A percentile compares a stretch with the other conserved stretches of the same genome.
These are phyloP conservation scores for Drosophila borealis DNA, from an alignment of 2,888 invertebrate genomes.

Conservation along the genomic window DNA sequence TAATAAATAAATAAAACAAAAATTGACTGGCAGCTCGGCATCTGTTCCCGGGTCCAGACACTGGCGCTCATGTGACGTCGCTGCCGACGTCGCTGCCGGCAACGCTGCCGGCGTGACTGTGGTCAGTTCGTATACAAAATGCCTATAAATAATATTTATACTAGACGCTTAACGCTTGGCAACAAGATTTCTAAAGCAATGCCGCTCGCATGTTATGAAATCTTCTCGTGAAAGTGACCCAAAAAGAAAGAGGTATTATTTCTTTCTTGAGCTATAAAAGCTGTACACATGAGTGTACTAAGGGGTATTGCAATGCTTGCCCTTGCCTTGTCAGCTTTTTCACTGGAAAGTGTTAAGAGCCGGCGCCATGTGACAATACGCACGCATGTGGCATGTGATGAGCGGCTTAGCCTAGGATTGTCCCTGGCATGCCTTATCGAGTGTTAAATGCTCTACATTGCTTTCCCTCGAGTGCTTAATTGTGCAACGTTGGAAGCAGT, in stretches of 20 bases:
- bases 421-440: not conserved
- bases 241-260: constrained; percentile 17
- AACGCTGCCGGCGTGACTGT: constrained; percentile 58
- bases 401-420: not conserved
- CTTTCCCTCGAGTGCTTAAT: no score
- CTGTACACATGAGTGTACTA: not conserved
- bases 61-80: constrained; percentile 49
- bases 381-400: constrained; percentile 30
- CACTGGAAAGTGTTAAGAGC: constrained; percentile 18
- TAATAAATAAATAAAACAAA: constrained; percentile 8
- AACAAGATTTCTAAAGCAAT: constrained; percentile 55
- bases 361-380: constrained; percentile 10
- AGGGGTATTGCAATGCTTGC: constrained; percentile 3
- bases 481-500: no score
- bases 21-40: constrained; percentile 1
- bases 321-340: constrained; percentile 25
- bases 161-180: constrained; percentile 45
- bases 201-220: constrained; percentile 56
- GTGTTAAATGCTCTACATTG: not conserved
- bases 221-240: constrained; percentile 47
- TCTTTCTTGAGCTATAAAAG: constrained; percentile 19
- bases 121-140: constrained; percentile 62
- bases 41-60: constrained; percentile 15
- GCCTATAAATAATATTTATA: constrained; percentile 28
- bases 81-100: constrained; percentile 7